Percentiles rank a stretch among this genome's conserved stretches.
Conservation (phyloP, 2,113 vertebrate species). For the Thomomys bottae region DNA sequence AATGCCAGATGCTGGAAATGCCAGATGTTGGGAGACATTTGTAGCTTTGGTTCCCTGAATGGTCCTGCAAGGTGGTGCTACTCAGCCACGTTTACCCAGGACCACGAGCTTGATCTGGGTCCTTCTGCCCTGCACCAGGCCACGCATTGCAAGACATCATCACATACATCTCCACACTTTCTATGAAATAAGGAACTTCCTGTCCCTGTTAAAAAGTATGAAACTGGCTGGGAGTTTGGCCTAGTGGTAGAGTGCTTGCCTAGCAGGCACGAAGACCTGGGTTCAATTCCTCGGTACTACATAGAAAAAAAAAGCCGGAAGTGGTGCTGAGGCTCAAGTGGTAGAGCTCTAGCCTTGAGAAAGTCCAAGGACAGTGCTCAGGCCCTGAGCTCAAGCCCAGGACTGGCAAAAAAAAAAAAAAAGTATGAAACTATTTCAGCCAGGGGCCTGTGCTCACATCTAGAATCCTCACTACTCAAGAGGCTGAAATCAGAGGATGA, state of each 20-base stretch:
- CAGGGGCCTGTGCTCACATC: no score
- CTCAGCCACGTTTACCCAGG: not conserved
- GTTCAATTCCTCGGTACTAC: no score
- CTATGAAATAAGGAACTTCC: constrained; percentile 23
- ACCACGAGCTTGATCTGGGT: not conserved
- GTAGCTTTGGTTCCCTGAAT: not conserved
- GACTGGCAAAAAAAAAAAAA: not conserved
- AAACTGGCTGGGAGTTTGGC: no score
- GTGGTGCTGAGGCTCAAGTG: no score
- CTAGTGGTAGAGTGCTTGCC: no score
- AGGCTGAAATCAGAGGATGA: no score
- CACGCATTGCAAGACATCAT: not conserved
- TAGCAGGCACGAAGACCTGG: no score
- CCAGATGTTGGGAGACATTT: not conserved
- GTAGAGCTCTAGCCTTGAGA: no score
- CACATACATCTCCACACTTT: not conserved
- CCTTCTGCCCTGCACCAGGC: not conserved
- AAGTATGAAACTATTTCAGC: not conserved
- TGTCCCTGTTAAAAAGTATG: constrained; percentile 2
- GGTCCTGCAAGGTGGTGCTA: not conserved
- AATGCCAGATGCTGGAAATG: not conserved
- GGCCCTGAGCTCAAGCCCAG: not conserved
- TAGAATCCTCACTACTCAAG: no score
- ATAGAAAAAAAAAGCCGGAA: no score
- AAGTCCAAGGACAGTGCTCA: no score